Evolutionary conservation across 1,140 invertebrate genomes (phyloP), one percentile per base, ranked within the genome.

Genomic region (Bradysia coprophila): DNA sequence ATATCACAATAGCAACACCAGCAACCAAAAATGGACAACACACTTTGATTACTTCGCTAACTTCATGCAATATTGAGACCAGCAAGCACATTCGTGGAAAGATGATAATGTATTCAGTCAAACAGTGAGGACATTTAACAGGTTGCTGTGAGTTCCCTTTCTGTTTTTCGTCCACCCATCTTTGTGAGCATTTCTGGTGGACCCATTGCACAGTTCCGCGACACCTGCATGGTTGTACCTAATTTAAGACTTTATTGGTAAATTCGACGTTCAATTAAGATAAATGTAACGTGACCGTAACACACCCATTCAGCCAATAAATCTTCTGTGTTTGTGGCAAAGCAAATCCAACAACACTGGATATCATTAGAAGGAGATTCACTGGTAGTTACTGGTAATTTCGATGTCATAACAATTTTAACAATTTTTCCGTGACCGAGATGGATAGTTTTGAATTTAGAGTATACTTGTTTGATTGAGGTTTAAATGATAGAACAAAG

Each of bases 101-200:
- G 34, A 92, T 76, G 48, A 98, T 90, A 22, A 92, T 81, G 61
- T 95, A 95, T 63, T 91, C 82, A 13, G 87, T 89, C 55, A 91
- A 90, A 57, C 92, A 96, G 63, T 95, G 91, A 5, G 92, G 91
- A 65, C 93, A 97, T 10, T 77, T 68, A 1, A 97, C 92, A 57
- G 84, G 81, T 11, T 79, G 73, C 16, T 77, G 67, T 41, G 79
- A 73, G 56, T 90, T 89, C 36, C 87, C 88, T 59, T 87, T 87
- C 53, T 97, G 91, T 59, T 97, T 97, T 57, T 96, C 92, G 63
- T 97, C 93, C n/a, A 98, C 83, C 94, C 94, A 98, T 54, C 91
- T 69, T 56, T 97, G 91, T 24, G 97, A 75, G 61, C 93, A 98
- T 28, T 73, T 75, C 56, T 96, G 90, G 60, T 97, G 92, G 10